Percentiles rank a stretch among this genome's conserved stretches.
Conservation (phyloP, 2,888 invertebrate genomes). For the Agrochola circellaris region DNA sequence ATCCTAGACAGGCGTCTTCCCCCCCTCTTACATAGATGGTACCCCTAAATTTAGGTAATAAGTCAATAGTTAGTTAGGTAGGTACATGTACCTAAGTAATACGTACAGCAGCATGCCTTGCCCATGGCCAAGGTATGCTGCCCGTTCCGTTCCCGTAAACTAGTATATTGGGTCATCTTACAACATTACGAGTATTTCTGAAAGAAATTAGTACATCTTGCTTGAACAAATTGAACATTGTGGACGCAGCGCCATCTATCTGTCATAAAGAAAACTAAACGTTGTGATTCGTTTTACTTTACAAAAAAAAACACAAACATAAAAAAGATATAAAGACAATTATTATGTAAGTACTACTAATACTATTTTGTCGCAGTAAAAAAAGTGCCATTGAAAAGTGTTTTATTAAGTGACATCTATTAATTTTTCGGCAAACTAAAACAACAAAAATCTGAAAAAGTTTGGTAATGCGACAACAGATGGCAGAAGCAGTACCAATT, state of each 20-base stretch:
- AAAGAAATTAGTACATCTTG: not conserved
- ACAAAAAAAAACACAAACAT: not conserved
- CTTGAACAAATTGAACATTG: not conserved
- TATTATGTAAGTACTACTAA: not conserved
- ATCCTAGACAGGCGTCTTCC: too few species aligned
- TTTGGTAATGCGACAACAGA: slow-evolving; percentile 6
- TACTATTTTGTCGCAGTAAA: not conserved
- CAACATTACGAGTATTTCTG: not conserved
- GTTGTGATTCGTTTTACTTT: too few species aligned
- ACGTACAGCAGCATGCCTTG: too few species aligned
- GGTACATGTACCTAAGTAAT: too few species aligned
- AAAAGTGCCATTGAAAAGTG: accelerated
- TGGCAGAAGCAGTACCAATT: slow-evolving; percentile 20
- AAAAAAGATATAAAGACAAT: too few species aligned
- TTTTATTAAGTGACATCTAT: slow-evolving; percentile 36
- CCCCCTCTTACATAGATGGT: too few species aligned
- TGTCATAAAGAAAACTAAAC: not conserved
- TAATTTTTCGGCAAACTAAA: not conserved
- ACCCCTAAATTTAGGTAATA: too few species aligned
- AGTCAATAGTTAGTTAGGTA: too few species aligned
- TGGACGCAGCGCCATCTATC: slow-evolving; percentile 9
- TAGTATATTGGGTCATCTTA: not conserved
- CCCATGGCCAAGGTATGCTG: too few species aligned
- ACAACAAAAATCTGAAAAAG: not conserved
- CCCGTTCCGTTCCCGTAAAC: not conserved